Conservation (phyloP, 2,797 vertebrate species). For the Moxostoma hubbsi region DNA sequence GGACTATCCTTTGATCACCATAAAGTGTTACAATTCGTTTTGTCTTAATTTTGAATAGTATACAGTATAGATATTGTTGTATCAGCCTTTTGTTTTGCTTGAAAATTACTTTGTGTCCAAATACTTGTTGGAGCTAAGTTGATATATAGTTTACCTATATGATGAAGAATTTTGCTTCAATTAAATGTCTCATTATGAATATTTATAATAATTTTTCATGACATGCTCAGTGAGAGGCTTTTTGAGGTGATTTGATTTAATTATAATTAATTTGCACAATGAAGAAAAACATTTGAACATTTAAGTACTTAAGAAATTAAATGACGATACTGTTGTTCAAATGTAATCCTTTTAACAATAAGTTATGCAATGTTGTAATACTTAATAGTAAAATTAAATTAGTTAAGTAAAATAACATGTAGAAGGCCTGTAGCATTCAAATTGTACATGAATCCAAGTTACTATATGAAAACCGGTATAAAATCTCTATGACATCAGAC, state of each 20-base stretch:
- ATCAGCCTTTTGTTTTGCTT: too few relatives aligned
- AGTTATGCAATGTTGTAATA: neutral
- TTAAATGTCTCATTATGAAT: too few relatives aligned
- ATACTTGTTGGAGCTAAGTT: too few relatives aligned
- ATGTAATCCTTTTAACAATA: neutral
- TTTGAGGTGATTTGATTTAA: neutral
- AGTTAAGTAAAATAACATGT: neutral
- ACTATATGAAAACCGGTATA: slow-evolving; percentile 45
- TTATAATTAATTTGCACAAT: neutral
- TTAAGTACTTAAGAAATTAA: neutral
- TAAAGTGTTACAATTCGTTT: too few relatives aligned
- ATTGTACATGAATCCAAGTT: slow-evolving; percentile 42
- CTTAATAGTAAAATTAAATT: neutral
- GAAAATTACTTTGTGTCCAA: too few relatives aligned
- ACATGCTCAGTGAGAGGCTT: too few relatives aligned
- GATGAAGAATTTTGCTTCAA: neutral
- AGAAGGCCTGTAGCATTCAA: neutral
- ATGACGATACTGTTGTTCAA: neutral
- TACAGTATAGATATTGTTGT: too few relatives aligned
- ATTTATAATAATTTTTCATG: too few relatives aligned
- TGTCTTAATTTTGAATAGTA: too few relatives aligned
- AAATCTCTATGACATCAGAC: slow-evolving; percentile 40
- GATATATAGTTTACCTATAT: neutral
- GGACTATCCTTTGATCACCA: too few relatives aligned
- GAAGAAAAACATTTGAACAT: neutral